A percentile compares a stretch with the other conserved stretches of the same genome.
Conservation (phyloP, 2,113 vertebrate genomes). For the Saccopteryx bilineata region DNA sequence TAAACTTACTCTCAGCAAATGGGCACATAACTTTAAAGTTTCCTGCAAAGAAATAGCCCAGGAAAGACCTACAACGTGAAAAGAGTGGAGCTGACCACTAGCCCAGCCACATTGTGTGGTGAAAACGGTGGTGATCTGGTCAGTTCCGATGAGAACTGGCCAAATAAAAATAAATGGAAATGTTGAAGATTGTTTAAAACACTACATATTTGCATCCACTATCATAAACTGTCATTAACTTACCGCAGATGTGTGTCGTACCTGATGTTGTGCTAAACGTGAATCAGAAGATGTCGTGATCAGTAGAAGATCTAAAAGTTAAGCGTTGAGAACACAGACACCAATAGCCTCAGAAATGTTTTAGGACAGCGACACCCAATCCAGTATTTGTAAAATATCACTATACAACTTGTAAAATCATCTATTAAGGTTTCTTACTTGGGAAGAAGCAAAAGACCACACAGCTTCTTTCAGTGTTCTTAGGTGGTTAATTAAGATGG, state of each 20-base stretch:
- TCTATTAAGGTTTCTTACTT: neutral
- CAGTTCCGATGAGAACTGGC: neutral
- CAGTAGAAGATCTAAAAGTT: neutral
- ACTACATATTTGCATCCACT: neutral
- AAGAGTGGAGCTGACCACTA: neutral
- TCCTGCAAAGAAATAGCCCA: neutral
- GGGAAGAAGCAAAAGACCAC: neutral
- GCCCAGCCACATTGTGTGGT: neutral
- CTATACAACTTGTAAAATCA: neutral
- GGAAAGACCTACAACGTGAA: neutral
- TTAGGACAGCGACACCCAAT: neutral
- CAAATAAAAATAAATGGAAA: neutral
- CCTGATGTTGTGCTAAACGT: neutral
- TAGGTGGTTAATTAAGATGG: conserved; percentile 22
- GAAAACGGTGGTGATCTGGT: neutral
- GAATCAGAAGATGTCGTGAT: neutral
- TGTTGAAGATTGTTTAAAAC: neutral
- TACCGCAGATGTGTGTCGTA: neutral
- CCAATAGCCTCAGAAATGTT: neutral
- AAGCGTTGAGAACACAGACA: neutral
- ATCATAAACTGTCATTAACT: neutral
- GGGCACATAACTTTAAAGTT: neutral
- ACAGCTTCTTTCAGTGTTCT: neutral
- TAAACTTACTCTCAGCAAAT: neutral
- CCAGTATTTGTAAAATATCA: neutral